A percentile compares a stretch with the other conserved stretches of the same genome.
These are phyloP conservation scores for Frankliniella fusca DNA, from an alignment of 2,888 invertebrate genomes.

Conservation along the genomic window DNA sequence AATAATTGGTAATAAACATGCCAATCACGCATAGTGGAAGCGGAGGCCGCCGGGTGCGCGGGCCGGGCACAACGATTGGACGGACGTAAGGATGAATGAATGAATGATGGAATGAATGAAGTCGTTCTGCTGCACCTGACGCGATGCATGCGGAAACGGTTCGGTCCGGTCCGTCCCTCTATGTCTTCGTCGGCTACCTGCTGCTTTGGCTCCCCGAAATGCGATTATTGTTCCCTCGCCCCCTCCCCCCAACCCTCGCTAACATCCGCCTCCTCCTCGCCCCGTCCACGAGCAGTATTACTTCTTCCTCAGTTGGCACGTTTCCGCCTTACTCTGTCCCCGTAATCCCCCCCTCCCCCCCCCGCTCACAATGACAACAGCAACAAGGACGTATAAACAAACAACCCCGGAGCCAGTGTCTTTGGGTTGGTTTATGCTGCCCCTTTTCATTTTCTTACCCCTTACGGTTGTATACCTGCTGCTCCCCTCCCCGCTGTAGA, in stretches of 20 bases:
- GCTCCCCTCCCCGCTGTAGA: too few species aligned
- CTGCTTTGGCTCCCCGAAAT: background rate
- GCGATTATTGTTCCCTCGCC: background rate
- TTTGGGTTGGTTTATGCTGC: background rate
- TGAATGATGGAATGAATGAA: background rate
- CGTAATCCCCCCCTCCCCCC: background rate
- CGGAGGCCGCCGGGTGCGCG: too few species aligned
- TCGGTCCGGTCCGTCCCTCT: background rate
- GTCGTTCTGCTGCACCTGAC: constrained; percentile 9
- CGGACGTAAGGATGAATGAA: background rate
- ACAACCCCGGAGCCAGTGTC: background rate
- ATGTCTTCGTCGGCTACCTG: background rate
- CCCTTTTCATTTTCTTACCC: too few species aligned
- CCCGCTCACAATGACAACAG: background rate
- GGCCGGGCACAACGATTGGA: too few species aligned
- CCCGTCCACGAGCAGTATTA: background rate
- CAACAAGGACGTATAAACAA: constrained; percentile 9
- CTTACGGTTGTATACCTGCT: too few species aligned
- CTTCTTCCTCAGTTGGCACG: constrained; percentile 8
- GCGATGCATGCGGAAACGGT: background rate
- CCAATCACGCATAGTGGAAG: too few species aligned
- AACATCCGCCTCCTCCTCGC: background rate
- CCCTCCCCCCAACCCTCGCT: background rate
- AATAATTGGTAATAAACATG: too few species aligned
- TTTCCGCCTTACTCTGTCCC: too few species aligned